Percentiles rank a stretch among this genome's conserved stretches.
Evolutionary conservation across 2,888 invertebrate species (phyloP).

Genomic region (Lasioglossum malachurum): DNA sequence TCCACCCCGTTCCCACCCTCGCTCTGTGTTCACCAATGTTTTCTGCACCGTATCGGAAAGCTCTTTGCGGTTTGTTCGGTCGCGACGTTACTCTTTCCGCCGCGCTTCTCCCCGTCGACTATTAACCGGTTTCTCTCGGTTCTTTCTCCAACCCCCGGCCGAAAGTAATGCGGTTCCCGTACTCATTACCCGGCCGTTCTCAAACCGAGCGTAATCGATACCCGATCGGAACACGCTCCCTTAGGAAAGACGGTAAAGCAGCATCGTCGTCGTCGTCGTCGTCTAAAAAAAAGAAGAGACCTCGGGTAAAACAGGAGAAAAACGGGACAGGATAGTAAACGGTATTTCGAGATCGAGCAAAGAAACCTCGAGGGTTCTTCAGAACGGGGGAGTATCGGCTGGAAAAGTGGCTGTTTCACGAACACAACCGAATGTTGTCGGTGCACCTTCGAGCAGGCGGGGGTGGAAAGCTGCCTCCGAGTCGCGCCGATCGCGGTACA

Average conservation of each 20-base stretch:
- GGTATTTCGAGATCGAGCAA: constrained; percentile 71
- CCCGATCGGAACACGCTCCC: constrained; percentile 55
- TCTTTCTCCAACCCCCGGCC: constrained; percentile 6
- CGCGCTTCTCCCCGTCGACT: constrained; percentile 43
- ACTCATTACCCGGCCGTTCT: constrained; percentile 62
- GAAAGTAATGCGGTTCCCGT: constrained; percentile 39
- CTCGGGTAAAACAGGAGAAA: background rate
- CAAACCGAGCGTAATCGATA: constrained; percentile 70
- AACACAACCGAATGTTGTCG: constrained; percentile 63
- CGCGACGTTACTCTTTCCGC: constrained; percentile 43
- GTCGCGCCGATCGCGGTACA: constrained; percentile 28
- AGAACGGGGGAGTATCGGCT: constrained; percentile 56
- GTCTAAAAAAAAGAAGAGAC: background rate
- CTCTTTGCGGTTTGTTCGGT: constrained; percentile 67
- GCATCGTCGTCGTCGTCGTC: background rate
- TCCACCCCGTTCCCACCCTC: constrained; percentile 5
- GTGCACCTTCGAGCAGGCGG: constrained; percentile 40
- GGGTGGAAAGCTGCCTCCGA: background rate
- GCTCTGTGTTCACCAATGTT: constrained; percentile 35
- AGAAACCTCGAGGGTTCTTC: constrained; percentile 73
- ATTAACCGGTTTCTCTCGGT: constrained; percentile 53
- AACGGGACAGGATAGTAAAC: constrained; percentile 38
- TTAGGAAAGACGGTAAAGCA: background rate
- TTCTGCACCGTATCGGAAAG: constrained; percentile 62
- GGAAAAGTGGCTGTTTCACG: constrained; percentile 76